phyloP scores from a whole-genome alignment of 2,888 invertebrate species.

The Lasioglossum vierecki region DNA sequence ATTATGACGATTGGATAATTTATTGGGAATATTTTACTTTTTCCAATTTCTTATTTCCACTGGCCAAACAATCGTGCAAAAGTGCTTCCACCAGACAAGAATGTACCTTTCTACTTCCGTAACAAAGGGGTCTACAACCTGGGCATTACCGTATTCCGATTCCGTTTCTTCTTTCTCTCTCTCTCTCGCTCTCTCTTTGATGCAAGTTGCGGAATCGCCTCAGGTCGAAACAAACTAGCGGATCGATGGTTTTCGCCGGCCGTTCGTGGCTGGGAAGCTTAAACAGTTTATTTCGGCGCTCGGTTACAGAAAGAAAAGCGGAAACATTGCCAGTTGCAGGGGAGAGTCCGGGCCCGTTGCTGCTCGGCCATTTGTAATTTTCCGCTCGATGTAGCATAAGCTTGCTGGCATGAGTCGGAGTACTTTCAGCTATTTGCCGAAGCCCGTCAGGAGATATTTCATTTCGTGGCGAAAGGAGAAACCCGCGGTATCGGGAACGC shows the following conservation, averaged over 20 bases:
- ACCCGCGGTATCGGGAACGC: slow-evolving; percentile 12
- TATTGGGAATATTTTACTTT: too few relatives aligned
- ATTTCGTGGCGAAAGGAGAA: slow-evolving; percentile 42
- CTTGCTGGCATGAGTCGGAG: slow-evolving; percentile 75
- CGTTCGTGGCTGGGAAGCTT: slow-evolving; percentile 34
- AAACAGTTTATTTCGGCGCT: slow-evolving; percentile 60
- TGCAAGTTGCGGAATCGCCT: slow-evolving; percentile 2
- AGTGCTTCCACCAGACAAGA: neutral
- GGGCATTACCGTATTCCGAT: neutral
- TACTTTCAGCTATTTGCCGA: slow-evolving; percentile 71
- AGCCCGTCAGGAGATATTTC: slow-evolving; percentile 69
- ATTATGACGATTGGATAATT: too few relatives aligned
- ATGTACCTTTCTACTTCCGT: neutral
- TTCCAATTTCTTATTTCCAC: neutral
- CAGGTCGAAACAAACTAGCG: slow-evolving; percentile 34
- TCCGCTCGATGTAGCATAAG: slow-evolving; percentile 77
- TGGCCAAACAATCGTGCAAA: neutral
- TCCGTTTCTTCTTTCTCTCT: neutral
- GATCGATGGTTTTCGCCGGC: slow-evolving; percentile 11
- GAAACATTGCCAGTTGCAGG: slow-evolving; percentile 69
- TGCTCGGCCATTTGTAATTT: slow-evolving; percentile 77
- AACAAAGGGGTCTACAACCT: neutral
- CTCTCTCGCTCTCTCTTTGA: too few relatives aligned
- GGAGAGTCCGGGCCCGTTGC: slow-evolving; percentile 53
- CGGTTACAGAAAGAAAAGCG: slow-evolving; percentile 51